Evolutionary conservation across 2,797 vertebrate genomes (phyloP), one percentile per base, ranked within the genome.

Genomic region (Eospalax fontanierii): DNA sequence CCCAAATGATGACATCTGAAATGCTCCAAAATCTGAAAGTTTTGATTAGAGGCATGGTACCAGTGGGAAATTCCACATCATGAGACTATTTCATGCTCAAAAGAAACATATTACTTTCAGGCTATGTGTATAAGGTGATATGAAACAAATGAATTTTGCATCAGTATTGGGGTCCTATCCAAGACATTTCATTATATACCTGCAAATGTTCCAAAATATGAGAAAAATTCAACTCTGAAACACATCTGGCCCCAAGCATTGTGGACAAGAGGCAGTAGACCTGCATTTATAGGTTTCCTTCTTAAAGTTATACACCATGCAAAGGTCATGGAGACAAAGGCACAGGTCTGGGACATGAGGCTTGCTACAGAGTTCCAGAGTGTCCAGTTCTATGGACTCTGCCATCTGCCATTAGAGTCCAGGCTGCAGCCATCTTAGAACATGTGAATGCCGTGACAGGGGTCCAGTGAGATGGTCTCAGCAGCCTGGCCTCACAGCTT

Each of bases 361-460:
- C 14, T 26, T 75, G 61, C 61, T 26, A 28, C 2, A 3, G 2
- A 38, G 3, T 61, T 57, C 8, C 14, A 24, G 1, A 61, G 11
- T 22, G 22, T 43, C 68, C 4, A 1, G 22, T n/a, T 38, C 3
- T 26, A 28, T 10, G 33, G 12, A 66, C 1, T 7, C 16, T 59
- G 68, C 15, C 71, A 21, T 66, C 7, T 4, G 12, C 1, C 1
- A 9, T 40, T 40, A 24, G 50, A 38, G 33, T 24, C 26, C 28
- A 14, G 46, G 40, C 63, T 59, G 33, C 15, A 19, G 68, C 14
- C 22, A 6, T 16, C 61, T 21, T 18, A 18, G 35, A 38, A 46
- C 3, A 24, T 0, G 11, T 24, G 19, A 88, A 15, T 0, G 2
- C 18, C 14, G 10, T 16, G 46, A 57, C 63, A 40, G 63, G 33